Evolutionary conservation across 1,140 invertebrate species (phyloP), one percentile per base, ranked within the genome.

Genomic region (Agraylea sexmaculata): DNA sequence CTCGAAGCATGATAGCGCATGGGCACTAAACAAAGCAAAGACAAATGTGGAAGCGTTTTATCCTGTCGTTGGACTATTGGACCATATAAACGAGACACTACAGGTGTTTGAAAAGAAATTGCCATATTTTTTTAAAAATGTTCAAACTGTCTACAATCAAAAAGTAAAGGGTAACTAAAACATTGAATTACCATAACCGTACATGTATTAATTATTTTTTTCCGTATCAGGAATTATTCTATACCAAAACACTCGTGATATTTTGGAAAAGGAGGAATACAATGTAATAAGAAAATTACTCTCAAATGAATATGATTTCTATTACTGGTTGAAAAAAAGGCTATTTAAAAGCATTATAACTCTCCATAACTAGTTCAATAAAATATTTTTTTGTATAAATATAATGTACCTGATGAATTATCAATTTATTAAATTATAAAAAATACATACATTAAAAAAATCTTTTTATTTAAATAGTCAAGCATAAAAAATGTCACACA

Each of bases 1-100:
- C 56, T 64, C 58, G 74, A 78, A 60, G 51, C 60, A 70, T 44
- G 77, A 79, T 53, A 71, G 67, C 40, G 58, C 68, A 32, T 76
- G 72, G 69, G 75, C 77, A 13, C 57, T 80, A 45, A 56, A 68
- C 43, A 64, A 56, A 51, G 78, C 78, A 12, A 79, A 78, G 57
- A 50, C 60, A 34, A 79, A 77, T 49, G 73, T 80, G 17, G 64
- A 76, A 41, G 62, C 66, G 51, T 74, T 75, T 61, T 81, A 74
- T 58, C 66, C 71, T 4, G 73, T 78, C 6, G 72, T 81, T 16
- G 77, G 77, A 16, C 59, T 81, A 45, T 56, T 80, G 29, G 77
- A 80, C 54, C 63, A 74, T 52, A 57, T 80, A 46, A 71, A 78
- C 50, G 62, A 66, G 23, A 78, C 77, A 5, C 50, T 80, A 5